A percentile compares a stretch with the other conserved stretches of the same genome.
Conservation (phyloP, 2,797 vertebrate species). For the Labeo calbasu region DNA sequence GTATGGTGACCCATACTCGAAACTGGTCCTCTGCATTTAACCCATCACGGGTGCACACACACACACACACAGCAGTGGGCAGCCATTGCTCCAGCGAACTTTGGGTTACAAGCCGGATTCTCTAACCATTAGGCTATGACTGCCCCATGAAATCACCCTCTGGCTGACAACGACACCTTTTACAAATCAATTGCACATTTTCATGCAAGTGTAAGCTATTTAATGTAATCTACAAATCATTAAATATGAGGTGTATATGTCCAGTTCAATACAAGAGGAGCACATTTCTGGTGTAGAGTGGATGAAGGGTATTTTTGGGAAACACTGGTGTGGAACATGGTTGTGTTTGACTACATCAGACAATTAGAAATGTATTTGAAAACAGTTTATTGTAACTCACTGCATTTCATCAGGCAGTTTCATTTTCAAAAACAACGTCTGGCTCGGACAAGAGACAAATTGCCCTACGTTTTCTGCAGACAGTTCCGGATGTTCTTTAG, state of each 20-base stretch:
- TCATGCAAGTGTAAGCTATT: neutral
- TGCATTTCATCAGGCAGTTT: conserved; percentile 19
- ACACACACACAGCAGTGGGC: no score
- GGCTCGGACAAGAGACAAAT: neutral
- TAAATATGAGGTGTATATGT: neutral
- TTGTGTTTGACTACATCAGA: neutral
- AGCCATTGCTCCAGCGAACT: no score
- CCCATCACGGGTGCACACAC: no score
- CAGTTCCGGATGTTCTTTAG: neutral
- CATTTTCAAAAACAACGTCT: conserved; percentile 14
- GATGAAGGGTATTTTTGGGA: no score
- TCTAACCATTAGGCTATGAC: no score
- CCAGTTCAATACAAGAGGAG: no score
- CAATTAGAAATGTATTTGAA: neutral
- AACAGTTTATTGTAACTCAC: conserved; percentile 26
- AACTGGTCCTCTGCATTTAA: no score
- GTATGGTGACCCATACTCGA: no score
- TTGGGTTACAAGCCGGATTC: no score
- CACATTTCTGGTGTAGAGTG: no score
- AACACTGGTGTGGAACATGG: neutral
- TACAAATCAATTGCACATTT: neutral
- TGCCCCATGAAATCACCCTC: no score
- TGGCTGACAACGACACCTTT: neutral
- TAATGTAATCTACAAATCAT: neutral
- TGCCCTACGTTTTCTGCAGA: conserved; percentile 26